A percentile compares a stretch with the other conserved stretches of the same genome.
phyloP scores from a whole-genome alignment of 2,888 invertebrate genomes.

The Neoaliturus tenellus region DNA sequence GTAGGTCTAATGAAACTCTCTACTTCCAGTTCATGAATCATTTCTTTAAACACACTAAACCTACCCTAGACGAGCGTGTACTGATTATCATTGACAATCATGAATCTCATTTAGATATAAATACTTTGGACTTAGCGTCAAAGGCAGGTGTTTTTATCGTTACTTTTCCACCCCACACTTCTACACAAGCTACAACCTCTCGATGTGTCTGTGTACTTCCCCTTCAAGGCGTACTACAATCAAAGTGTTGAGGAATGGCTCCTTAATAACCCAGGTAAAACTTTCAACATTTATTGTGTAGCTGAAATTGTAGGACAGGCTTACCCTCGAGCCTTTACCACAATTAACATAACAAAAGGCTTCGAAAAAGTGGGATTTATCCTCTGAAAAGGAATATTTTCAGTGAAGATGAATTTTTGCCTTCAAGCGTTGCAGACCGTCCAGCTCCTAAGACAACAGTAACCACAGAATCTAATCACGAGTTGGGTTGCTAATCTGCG shows the following conservation, averaged over 20 bases:
- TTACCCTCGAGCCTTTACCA: constrained; percentile 42
- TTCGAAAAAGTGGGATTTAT: constrained; percentile 65
- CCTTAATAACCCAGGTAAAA: constrained; percentile 35
- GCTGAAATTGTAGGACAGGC: constrained; percentile 40
- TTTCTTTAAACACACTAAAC: not conserved
- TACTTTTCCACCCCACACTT: constrained; percentile 44
- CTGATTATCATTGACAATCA: constrained; percentile 25
- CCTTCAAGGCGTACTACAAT: constrained; percentile 56
- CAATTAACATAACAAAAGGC: constrained; percentile 62
- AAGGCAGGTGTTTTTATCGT: constrained; percentile 39
- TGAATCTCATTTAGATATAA: constrained; percentile 21
- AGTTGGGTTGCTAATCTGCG: too few relatives aligned
- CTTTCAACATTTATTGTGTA: constrained; percentile 52
- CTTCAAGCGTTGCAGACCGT: constrained; percentile 36
- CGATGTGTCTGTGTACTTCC: constrained; percentile 52
- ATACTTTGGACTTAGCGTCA: constrained; percentile 41
- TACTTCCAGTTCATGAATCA: not conserved
- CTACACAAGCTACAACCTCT: constrained; percentile 65
- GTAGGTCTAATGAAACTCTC: too few relatives aligned
- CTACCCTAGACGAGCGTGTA: constrained; percentile 13
- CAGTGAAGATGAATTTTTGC: constrained; percentile 26
- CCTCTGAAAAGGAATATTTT: constrained; percentile 55
- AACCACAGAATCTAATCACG: too few relatives aligned
- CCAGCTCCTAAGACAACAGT: too few relatives aligned
- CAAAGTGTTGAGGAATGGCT: constrained; percentile 55